Conservation (phyloP, 2,888 invertebrate species). For the Lymantria dispar region DNA sequence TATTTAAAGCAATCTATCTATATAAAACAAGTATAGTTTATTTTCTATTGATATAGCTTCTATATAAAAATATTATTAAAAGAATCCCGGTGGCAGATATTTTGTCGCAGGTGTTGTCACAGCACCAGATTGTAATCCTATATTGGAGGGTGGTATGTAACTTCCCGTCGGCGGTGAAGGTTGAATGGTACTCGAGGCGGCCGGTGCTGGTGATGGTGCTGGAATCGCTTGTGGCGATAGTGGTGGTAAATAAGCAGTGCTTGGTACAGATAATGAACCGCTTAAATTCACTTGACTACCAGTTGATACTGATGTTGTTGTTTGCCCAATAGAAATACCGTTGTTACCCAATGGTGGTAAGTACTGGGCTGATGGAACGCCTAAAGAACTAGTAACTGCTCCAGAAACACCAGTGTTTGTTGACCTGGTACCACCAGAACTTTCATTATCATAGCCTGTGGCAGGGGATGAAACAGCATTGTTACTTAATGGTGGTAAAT, state of each 20-base stretch:
- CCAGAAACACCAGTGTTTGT: conserved; percentile 24
- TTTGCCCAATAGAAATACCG: conserved; percentile 7
- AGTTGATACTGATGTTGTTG: conserved; percentile 10
- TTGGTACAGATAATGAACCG: conserved; percentile 27
- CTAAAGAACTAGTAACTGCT: conserved; percentile 5
- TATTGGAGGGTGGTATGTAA: conserved; percentile 47
- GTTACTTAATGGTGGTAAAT: conserved; percentile 38
- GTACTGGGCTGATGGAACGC: conserved; percentile 37
- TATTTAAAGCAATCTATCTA: too few relatives aligned
- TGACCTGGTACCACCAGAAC: conserved; percentile 11
- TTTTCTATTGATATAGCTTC: too few relatives aligned
- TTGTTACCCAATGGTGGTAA: conserved; percentile 34
- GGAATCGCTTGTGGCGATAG: conserved; percentile 15
- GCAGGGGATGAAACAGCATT: conserved; percentile 42
- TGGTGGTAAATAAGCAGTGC: conserved; percentile 39
- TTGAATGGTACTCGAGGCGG: conserved; percentile 13
- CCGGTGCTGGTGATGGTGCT: conserved; percentile 27
- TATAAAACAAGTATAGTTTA: too few relatives aligned
- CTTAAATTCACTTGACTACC: conserved; percentile 16
- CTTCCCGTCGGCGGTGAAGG: conserved; percentile 24
- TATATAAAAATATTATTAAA: conserved; percentile 14
- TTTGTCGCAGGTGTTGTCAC: conserved; percentile 54
- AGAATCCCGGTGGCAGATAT: conserved; percentile 65
- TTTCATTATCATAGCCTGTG: conserved; percentile 13
- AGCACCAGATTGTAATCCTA: conserved; percentile 22